Evolutionary conservation across 2,888 invertebrate species (phyloP), one percentile per base, ranked within the genome.

Genomic region (Anthophora plumipes): DNA sequence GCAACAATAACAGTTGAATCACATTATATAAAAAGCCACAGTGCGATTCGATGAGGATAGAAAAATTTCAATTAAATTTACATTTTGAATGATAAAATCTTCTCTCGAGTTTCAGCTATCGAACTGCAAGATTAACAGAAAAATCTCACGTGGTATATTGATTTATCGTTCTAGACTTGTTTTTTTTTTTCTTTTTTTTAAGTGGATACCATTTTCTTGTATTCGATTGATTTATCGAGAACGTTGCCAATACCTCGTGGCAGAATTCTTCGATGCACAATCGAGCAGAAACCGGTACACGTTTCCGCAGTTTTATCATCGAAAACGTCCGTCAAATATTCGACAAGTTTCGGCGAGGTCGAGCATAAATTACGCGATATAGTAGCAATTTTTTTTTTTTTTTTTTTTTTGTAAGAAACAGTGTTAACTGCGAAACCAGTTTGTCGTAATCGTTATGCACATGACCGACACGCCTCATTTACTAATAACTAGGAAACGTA

Each of bases 1-100:
- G 7, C 43, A 46, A 43, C 25, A 61, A 46, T 46, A 25, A 25
- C 43, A 61, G 41, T 17, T 25, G 61, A 61, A 43, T 61, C 61
- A 61, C 11, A 3, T n/a, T 22, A 17, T 46, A 25, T 25, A 46
- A 61, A 61, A 61, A 46, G 43, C 22, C 11, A n/a, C 43, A 6
- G n/a, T n/a, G 43, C 43, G 43, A 61, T 37, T 61, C 43, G 25
- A 3, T 12, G 14, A 12, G 1, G 8, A 14, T 14, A 20, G 12
- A 3, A 12, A 3, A 61, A 14, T n/a, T n/a, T n/a, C n/a, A n/a
- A n/a, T n/a, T n/a, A n/a, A n/a, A 22, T 46, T 7, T 7, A 1
- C 6, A 3, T n/a, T n/a, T 20, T 17, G 6, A 8, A 37, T 0
- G 7, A 31, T 11, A 52, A 8, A n/a, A 46, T 39, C 14, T 20